These are phyloP conservation scores for Lethrus apterus DNA, from an alignment of 1,140 invertebrate genomes.

Conservation along the genomic window DNA sequence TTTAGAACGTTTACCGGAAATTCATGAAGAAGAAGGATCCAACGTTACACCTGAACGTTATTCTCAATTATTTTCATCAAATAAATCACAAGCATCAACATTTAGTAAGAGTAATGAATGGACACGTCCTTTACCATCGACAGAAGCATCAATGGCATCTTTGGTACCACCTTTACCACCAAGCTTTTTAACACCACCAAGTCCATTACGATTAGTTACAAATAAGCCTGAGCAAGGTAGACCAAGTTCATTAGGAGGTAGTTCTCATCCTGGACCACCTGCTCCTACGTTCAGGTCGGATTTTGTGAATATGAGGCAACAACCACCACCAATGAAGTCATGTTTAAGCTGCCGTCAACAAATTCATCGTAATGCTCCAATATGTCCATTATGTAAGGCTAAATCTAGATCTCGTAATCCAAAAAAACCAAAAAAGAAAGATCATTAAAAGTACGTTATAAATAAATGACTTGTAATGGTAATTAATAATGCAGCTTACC, in stretches of 20 bases:
- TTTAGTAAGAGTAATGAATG: conserved; percentile 33
- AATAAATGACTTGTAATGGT: too few relatives aligned
- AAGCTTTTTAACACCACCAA: conserved; percentile 65
- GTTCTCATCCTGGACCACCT: conserved; percentile 59
- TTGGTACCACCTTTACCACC: conserved; percentile 49
- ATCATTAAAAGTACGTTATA: too few relatives aligned
- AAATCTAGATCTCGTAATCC: conserved; percentile 96
- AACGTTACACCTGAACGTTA: conserved; percentile 68
- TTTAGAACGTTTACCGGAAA: conserved; percentile 77
- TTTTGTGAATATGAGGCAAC: conserved; percentile 74
- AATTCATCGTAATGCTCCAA: conserved; percentile 98
- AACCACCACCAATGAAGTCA: conserved; percentile 98
- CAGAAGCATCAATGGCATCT: conserved; percentile 39
- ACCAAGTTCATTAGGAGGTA: conserved; percentile 41
- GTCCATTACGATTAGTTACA: conserved; percentile 54
- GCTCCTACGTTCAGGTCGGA: conserved; percentile 79
- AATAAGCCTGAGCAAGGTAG: conserved; percentile 49
- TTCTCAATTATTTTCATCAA: conserved; percentile 32
- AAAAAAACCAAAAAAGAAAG: conserved; percentile 97
- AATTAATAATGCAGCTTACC: too few relatives aligned
- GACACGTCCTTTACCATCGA: conserved; percentile 33
- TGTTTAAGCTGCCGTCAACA: conserved; percentile 98
- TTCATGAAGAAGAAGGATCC: conserved; percentile 87
- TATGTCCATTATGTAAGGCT: conserved; percentile 97
- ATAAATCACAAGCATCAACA: conserved; percentile 37